A percentile compares a stretch with the other conserved stretches of the same genome.
phyloP scores from a whole-genome alignment of 1,140 invertebrate species.

The Drosophila ananassae region DNA sequence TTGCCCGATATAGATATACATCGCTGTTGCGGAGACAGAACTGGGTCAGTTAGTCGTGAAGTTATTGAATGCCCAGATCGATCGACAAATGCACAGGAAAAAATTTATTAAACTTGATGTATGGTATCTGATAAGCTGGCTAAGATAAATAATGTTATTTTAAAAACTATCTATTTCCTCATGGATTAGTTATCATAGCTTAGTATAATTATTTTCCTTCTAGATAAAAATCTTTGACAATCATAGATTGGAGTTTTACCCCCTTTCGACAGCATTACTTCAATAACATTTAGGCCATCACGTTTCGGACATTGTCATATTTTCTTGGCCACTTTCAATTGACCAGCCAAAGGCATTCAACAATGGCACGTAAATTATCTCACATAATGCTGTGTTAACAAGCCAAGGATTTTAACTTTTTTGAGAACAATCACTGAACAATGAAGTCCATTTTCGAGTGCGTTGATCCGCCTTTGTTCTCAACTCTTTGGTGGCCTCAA shows the following conservation, averaged over 20 bases:
- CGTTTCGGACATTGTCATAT: constrained; percentile 50
- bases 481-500: constrained; percentile 17
- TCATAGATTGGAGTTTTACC: constrained; percentile 36
- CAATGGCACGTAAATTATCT: constrained; percentile 76
- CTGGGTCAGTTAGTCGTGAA: constrained; percentile 62
- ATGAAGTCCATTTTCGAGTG: constrained; percentile 28
- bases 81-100: constrained; percentile 38
- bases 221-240: constrained; percentile 9
- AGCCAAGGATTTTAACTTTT: constrained; percentile 55
- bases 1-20: constrained; percentile 63
- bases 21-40: constrained; percentile 58
- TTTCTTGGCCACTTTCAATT: constrained; percentile 39
- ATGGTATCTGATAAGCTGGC: background rate
- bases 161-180: background rate
- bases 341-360: constrained; percentile 37
- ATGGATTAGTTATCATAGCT: background rate
- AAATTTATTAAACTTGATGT: background rate
- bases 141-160: background rate
- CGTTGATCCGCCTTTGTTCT: constrained; percentile 39
- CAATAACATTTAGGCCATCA: constrained; percentile 67
- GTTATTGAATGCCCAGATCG: constrained; percentile 37
- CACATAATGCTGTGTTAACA: constrained; percentile 44
- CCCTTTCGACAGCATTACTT: constrained; percentile 36
- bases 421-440: constrained; percentile 60
- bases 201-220: background rate